Percentiles rank a stretch among this genome's conserved stretches.
Conservation (phyloP, 1,140 invertebrate species). For the Teleogryllus occipitalis region DNA sequence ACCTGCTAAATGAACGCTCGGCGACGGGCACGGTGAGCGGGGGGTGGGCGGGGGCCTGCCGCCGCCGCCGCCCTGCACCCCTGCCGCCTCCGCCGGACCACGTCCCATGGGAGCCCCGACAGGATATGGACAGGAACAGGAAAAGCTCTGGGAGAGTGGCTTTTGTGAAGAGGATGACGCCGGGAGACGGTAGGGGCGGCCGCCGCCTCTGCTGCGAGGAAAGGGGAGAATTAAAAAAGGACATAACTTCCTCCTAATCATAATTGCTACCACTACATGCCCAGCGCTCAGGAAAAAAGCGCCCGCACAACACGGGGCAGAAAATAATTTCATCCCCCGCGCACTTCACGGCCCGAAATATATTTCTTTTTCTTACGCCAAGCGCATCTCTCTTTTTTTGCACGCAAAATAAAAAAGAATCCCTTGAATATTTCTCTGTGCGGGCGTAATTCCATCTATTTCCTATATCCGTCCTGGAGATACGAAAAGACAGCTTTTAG, state of each 20-base stretch:
- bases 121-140: constrained; percentile 3
- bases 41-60: too few relatives aligned
- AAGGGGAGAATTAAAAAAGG: constrained; percentile 4
- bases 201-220: too few relatives aligned
- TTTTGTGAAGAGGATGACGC: neutral
- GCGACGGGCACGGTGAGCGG: too few relatives aligned
- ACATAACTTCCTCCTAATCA: constrained; percentile 4
- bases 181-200: neutral
- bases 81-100: neutral
- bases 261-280: constrained; percentile 1
- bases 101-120: neutral
- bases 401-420: neutral
- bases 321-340: neutral
- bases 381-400: neutral
- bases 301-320: neutral
- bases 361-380: neutral
- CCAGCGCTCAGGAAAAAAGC: neutral
- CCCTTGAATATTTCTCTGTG: constrained; percentile 4
- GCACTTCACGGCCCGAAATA: neutral
- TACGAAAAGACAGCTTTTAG: neutral
- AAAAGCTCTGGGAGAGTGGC: neutral
- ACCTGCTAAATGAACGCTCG: too few relatives aligned
- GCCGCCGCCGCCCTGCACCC: neutral
- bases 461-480: constrained; percentile 9
- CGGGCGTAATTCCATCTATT: constrained; percentile 9